Evolutionary conservation across 1,140 invertebrate genomes (phyloP), one percentile per base, ranked within the genome.

Genomic region (Caenorhabditis remanei): DNA sequence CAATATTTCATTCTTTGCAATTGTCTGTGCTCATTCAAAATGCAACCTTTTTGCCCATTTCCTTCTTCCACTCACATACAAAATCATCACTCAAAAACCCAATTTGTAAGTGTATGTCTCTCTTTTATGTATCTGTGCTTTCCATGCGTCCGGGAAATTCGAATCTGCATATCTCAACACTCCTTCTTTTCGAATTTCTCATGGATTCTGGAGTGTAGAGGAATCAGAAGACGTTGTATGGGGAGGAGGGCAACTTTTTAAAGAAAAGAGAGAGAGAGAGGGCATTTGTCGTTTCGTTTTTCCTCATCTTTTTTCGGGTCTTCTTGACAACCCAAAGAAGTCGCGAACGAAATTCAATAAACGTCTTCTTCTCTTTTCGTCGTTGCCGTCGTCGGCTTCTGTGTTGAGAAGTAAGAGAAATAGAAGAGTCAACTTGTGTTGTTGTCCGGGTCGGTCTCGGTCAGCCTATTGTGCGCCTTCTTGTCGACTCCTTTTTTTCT

Each of bases 341-440:
- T 79, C 71, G 71, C 71, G 71, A 79, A 79, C 71, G 71, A 79
- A 79, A 79, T 79, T 79, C 71, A 79, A 79, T 79, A 79, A 79
- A 79, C 71, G 43, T 79, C 46, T 53, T 79, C 46, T 21, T 24
- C 19, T n/a, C n/a, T 79, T n/a, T 14, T 50, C 24, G 43, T 53
- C 71, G 21, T 32, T 53, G 46, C n/a, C 71, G 46, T 41, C 71
- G 14, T 53, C 71, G 8, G 19, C 19, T 79, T 79, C 71, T 50
- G 46, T 50, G 46, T 79, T 41, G 46, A 79, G 71, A 79, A 79
- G 71, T 19, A 50, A 79, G 71, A 79, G 71, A 50, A 79, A 79
- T 79, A 79, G 71, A 50, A 79, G 71, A 79, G 71, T 79, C 71
- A 79, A 79, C 71, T 79, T 24, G 43, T 4, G 19, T 50, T 79